Evolutionary conservation across 2,888 invertebrate genomes (phyloP).

Genomic region (Andrena camellia): DNA sequence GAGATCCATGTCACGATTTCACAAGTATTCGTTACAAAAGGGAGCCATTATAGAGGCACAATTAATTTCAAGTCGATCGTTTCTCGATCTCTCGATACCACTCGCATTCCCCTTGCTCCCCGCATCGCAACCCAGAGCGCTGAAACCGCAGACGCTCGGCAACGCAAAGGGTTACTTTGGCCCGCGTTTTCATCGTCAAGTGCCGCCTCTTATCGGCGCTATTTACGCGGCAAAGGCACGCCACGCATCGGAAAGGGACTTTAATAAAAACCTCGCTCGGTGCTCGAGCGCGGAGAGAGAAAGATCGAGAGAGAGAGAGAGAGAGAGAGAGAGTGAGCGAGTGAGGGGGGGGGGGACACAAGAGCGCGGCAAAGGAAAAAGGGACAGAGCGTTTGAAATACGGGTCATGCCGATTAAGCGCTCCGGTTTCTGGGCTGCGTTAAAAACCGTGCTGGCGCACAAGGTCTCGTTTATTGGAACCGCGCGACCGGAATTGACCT

Average conservation of each 20-base stretch:
- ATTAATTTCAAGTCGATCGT: background rate
- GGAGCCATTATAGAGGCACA: too few relatives aligned
- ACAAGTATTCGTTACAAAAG: too few relatives aligned
- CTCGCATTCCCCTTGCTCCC: too few relatives aligned
- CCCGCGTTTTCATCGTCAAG: constrained; percentile 25
- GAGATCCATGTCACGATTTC: too few relatives aligned
- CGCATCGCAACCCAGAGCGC: background rate
- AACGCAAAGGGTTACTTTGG: constrained; percentile 42
- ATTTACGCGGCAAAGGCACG: constrained; percentile 32
- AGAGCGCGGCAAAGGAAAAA: background rate
- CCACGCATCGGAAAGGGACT: constrained; percentile 24
- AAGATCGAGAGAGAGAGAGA: background rate
- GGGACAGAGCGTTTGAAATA: constrained; percentile 46
- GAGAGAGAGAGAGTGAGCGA: background rate
- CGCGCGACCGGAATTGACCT: constrained; percentile 58
- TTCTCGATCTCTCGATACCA: background rate
- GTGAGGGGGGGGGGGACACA: too few relatives aligned
- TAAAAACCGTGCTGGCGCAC: constrained; percentile 53
- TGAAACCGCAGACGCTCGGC: constrained; percentile 14
- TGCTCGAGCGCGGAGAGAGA: too few relatives aligned
- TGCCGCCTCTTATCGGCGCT: constrained; percentile 46
- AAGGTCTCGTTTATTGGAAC: constrained; percentile 66
- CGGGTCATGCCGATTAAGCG: constrained; percentile 56
- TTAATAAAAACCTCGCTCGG: constrained; percentile 38
- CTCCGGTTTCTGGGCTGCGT: constrained; percentile 55